Percentiles rank a stretch among this genome's conserved stretches.
These are phyloP conservation scores for Anagyrus pseudococci DNA, from an alignment of 2,888 invertebrate genomes.

Conservation along the genomic window DNA sequence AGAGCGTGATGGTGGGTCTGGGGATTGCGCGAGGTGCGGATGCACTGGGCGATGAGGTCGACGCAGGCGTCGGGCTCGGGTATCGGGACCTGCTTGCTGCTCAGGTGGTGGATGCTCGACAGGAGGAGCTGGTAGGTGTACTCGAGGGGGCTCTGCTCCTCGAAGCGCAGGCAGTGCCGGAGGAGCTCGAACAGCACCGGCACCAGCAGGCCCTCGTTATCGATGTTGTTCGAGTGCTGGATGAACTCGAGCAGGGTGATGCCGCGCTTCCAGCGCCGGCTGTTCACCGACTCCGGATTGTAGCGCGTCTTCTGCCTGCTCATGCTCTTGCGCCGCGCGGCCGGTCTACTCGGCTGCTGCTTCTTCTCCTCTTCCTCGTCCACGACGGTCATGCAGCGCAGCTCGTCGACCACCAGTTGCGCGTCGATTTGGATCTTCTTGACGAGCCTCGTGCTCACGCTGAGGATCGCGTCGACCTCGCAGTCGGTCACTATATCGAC, in stretches of 20 bases:
- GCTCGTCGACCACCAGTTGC: conserved; percentile 66
- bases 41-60: conserved; percentile 84
- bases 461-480: conserved; percentile 48
- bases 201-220: conserved; percentile 72
- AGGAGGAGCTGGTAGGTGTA: conserved; percentile 88
- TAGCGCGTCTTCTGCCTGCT: conserved; percentile 16
- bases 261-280: conserved; percentile 78
- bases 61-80: conserved; percentile 69
- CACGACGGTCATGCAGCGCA: conserved; percentile 67
- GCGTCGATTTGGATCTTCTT: conserved; percentile 73
- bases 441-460: conserved; percentile 70
- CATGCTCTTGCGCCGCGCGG: conserved; percentile 27
- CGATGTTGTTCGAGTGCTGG: conserved; percentile 83
- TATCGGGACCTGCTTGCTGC: conserved; percentile 50
- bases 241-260: conserved; percentile 82
- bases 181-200: conserved; percentile 79
- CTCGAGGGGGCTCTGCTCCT: conserved; percentile 82
- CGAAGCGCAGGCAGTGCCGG: conserved; percentile 79
- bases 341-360: conserved; percentile 1
- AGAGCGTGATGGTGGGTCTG: conserved; percentile 96
- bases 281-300: conserved; percentile 68
- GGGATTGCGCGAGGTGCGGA: conserved; percentile 89
- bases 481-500: conserved; percentile 56
- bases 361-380: conserved; percentile 22
- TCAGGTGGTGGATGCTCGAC: conserved; percentile 72